A percentile compares a stretch with the other conserved stretches of the same genome.
These are phyloP conservation scores for Cotesia congregata DNA, from an alignment of 2,888 invertebrate genomes.

Conservation along the genomic window DNA sequence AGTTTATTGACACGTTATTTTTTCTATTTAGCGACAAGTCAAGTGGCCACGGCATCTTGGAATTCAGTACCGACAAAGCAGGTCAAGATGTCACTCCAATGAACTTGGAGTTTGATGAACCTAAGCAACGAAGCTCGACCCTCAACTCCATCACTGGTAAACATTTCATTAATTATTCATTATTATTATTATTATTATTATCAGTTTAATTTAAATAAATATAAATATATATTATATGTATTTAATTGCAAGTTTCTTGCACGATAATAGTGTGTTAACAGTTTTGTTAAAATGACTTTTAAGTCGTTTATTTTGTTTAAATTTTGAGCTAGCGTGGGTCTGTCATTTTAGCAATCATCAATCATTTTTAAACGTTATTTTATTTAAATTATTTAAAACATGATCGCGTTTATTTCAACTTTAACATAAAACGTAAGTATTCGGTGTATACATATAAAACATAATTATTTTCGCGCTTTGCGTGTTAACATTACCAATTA, in stretches of 20 bases:
- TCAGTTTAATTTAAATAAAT: not conserved
- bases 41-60: conserved; percentile 80
- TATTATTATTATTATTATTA: too few relatives aligned
- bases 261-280: conserved; percentile 34
- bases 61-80: conserved; percentile 89
- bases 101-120: conserved; percentile 82
- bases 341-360: conserved; percentile 2
- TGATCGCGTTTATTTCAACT: not conserved
- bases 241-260: conserved; percentile 34
- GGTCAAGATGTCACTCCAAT: conserved; percentile 90
- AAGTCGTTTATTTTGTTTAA: conserved; percentile 10
- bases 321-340: conserved; percentile 1
- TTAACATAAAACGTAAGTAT: conserved; percentile 28
- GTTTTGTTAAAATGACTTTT: conserved; percentile 8
- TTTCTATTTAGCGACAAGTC: conserved; percentile 64
- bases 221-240: conserved; percentile 20
- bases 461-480: conserved; percentile 46
- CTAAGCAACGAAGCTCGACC: conserved; percentile 79
- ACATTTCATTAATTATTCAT: conserved; percentile 30
- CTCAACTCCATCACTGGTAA: conserved; percentile 84
- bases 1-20: too few relatives aligned
- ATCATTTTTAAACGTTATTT: not conserved
- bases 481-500: conserved; percentile 44
- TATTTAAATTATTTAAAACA: not conserved
- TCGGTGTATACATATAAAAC: conserved; percentile 47